These are phyloP conservation scores for Pogona vitticeps DNA, from an alignment of 2,113 vertebrate species.

Conservation along the genomic window DNA sequence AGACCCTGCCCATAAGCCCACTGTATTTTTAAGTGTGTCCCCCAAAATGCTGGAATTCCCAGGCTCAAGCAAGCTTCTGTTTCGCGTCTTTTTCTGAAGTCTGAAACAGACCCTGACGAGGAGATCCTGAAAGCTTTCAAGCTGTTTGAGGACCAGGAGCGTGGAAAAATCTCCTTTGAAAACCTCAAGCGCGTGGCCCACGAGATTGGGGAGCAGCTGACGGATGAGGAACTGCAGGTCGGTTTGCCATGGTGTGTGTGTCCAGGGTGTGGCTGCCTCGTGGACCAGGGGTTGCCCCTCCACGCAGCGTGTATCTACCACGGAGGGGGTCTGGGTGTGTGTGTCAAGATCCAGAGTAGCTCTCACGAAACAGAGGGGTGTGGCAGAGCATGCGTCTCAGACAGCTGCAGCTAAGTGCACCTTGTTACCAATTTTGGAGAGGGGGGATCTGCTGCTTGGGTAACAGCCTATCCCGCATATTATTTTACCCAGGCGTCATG, in stretches of 20 bases:
- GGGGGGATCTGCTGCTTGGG: too few relatives aligned
- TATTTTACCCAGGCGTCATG: too few relatives aligned
- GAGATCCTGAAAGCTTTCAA: constrained; percentile 60
- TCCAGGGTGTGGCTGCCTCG: background rate
- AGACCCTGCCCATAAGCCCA: too few relatives aligned
- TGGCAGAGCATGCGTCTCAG: too few relatives aligned
- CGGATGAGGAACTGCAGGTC: constrained; percentile 19
- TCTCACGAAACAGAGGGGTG: background rate
- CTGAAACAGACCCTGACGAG: constrained; percentile 48
- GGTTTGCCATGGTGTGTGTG: background rate
- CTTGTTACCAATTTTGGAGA: too few relatives aligned
- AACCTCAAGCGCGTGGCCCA: constrained; percentile 41
- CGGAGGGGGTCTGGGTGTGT: background rate
- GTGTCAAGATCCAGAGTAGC: background rate
- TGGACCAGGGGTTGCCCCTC: background rate
- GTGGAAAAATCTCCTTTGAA: constrained; percentile 10
- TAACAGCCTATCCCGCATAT: too few relatives aligned
- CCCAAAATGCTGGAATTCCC: too few relatives aligned
- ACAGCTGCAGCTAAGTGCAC: too few relatives aligned
- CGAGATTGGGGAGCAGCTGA: constrained; percentile 46
- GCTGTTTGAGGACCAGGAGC: constrained; percentile 50
- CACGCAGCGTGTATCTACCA: background rate
- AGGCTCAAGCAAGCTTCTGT: background rate
- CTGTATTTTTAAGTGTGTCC: too few relatives aligned
- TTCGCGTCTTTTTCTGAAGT: constrained; percentile 26